Conservation (phyloP, 2,797 vertebrate species). For the Siniperca undulata region DNA sequence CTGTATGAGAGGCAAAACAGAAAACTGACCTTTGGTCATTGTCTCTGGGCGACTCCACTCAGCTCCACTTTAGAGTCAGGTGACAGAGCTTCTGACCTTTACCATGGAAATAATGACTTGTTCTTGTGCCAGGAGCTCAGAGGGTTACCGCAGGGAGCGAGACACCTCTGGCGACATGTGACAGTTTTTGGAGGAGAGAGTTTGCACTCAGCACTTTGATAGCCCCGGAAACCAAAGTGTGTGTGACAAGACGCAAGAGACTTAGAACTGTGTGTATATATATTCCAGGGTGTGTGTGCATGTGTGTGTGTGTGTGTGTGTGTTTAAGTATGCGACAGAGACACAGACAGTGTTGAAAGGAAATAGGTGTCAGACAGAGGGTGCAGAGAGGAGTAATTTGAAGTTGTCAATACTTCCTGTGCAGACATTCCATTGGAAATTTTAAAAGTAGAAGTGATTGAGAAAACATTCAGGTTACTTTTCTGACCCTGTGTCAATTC, state of each 20-base stretch:
- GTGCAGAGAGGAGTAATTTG: conserved; percentile 72
- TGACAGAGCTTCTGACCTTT: conserved; percentile 85
- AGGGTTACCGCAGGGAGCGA: conserved; percentile 75
- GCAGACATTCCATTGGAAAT: conserved; percentile 59
- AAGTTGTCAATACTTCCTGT: conserved; percentile 76
- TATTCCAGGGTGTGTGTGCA: conserved; percentile 32
- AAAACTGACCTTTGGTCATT: conserved; percentile 82
- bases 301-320: conserved; percentile 30
- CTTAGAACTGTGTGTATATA: conserved; percentile 64
- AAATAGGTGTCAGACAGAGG: conserved; percentile 78
- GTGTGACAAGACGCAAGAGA: conserved; percentile 80
- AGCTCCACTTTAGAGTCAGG: conserved; percentile 78
- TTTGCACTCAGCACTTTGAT: conserved; percentile 84
- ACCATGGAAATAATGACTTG: conserved; percentile 85
- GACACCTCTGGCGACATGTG: conserved; percentile 82
- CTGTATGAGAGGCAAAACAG: conserved; percentile 69
- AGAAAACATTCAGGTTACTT: conserved; percentile 21
- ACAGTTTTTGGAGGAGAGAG: conserved; percentile 80
- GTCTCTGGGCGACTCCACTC: conserved; percentile 76
- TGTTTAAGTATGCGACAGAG: conserved; percentile 55
- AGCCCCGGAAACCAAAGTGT: conserved; percentile 80
- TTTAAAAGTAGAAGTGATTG: conserved; percentile 30
- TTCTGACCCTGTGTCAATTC: conserved; percentile 12
- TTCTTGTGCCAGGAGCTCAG: conserved; percentile 79
- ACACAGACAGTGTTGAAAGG: conserved; percentile 74